phyloP scores from a whole-genome alignment of 2,888 invertebrate genomes.

The Thereva unica region DNA sequence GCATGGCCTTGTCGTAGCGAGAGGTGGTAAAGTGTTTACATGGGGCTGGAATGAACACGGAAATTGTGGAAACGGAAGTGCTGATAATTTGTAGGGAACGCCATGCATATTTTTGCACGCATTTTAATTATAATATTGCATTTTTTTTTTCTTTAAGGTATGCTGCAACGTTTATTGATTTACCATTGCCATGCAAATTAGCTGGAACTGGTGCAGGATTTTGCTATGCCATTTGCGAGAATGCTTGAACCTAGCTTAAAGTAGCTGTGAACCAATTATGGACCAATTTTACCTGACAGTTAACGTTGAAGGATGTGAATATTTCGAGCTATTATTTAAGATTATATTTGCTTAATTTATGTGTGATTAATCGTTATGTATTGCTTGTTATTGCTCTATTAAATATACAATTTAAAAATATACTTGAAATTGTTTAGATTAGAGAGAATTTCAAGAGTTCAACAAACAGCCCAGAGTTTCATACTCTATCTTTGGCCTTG shows the following conservation, averaged over 20 bases:
- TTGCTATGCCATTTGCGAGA: constrained; percentile 53
- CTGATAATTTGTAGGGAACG: constrained; percentile 53
- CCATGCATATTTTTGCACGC: not conserved
- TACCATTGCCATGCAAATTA: constrained; percentile 50
- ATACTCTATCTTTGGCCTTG: too few relatives aligned
- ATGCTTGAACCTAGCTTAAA: not conserved
- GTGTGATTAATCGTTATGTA: too few relatives aligned
- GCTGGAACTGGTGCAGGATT: constrained; percentile 56
- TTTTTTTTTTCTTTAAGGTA: constrained; percentile 45
- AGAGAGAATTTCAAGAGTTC: too few relatives aligned
- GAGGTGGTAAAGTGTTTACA: constrained; percentile 68
- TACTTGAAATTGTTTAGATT: too few relatives aligned
- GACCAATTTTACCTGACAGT: not conserved
- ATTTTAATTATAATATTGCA: constrained; percentile 19
- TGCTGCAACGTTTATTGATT: constrained; percentile 48
- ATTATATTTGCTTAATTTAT: too few relatives aligned
- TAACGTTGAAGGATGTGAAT: too few relatives aligned
- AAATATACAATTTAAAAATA: too few relatives aligned
- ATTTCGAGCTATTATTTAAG: too few relatives aligned
- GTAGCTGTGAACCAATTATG: not conserved
- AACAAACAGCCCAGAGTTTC: too few relatives aligned
- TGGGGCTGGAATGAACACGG: constrained; percentile 95
- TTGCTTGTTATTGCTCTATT: too few relatives aligned
- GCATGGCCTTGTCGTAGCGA: constrained; percentile 73
- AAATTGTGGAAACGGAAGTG: constrained; percentile 72